Percentiles rank a stretch among this genome's conserved stretches.
Evolutionary conservation across 2,113 vertebrate genomes (phyloP).

Genomic region (Turnix velox): DNA sequence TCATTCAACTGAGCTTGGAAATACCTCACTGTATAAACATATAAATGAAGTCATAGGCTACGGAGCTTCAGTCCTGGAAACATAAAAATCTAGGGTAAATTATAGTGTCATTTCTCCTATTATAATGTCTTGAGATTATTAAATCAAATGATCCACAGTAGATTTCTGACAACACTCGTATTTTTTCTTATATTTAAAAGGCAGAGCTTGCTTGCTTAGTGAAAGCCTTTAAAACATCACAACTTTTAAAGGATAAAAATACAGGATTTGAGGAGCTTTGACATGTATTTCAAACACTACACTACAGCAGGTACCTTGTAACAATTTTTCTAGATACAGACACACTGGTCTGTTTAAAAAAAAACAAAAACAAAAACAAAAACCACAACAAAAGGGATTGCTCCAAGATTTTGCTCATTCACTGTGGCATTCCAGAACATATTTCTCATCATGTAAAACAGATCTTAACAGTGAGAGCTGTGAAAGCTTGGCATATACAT

Average conservation of each 20-base stretch:
- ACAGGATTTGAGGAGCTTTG: not conserved
- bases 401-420: not conserved
- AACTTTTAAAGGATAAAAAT: not conserved
- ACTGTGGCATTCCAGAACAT: not conserved
- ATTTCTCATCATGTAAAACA: not conserved
- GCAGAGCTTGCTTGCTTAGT: not conserved
- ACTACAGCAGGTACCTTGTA: not conserved
- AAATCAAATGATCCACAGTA: not conserved
- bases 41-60: not conserved
- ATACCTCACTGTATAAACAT: not conserved
- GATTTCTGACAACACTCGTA: not conserved
- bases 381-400: too few relatives aligned
- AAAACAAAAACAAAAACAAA: not conserved
- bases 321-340: not conserved
- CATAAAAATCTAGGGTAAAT: not conserved
- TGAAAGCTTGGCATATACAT: not conserved
- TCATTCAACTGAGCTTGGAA: slow-evolving; percentile 1
- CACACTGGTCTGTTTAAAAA: accelerated
- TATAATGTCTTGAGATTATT: not conserved
- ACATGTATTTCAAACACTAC: not conserved
- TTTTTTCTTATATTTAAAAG: not conserved
- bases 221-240: not conserved
- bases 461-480: not conserved
- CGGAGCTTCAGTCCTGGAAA: not conserved
- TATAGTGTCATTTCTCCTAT: not conserved